Evolutionary conservation across 2,113 vertebrate species (phyloP).

Genomic region (Bambusicola thoracicus): DNA sequence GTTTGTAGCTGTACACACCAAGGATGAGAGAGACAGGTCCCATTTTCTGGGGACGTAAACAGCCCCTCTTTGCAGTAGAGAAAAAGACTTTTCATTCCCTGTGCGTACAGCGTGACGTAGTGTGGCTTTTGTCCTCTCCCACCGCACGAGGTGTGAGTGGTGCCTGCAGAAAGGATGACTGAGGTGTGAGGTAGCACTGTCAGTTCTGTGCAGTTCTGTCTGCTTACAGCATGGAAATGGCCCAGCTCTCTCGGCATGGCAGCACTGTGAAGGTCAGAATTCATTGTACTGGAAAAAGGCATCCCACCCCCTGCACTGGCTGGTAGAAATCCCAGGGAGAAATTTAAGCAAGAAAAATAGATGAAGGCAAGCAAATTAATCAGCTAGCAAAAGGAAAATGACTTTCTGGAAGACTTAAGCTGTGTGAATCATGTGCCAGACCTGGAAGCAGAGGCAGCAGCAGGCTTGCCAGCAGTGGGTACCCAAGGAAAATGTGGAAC

Average conservation of each 20-base stretch:
- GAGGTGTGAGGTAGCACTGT: neutral
- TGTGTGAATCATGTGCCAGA: neutral
- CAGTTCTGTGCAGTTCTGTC: neutral
- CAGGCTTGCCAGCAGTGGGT: neutral
- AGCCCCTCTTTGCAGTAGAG: neutral
- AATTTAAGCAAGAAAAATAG: conserved; percentile 40
- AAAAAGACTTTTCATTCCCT: neutral
- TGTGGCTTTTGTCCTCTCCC: neutral
- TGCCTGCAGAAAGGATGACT: neutral
- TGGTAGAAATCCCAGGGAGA: conserved; percentile 45
- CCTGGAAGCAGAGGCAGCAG: neutral
- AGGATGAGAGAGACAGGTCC: neutral
- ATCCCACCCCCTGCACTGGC: neutral
- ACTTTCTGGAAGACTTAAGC: neutral
- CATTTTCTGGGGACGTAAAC: neutral
- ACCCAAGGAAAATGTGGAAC: neutral
- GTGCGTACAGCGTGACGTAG: neutral
- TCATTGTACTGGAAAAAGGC: neutral
- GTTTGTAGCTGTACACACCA: neutral
- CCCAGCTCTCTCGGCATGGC: neutral
- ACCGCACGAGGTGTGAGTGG: neutral
- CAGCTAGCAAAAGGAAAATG: conserved; percentile 9
- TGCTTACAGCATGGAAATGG: neutral
- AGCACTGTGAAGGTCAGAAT: neutral
- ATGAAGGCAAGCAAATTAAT: conserved; percentile 62